A percentile compares a stretch with the other conserved stretches of the same genome.
Conservation (phyloP, 1,140 invertebrate genomes). For the Drosophila malerkotliana region DNA sequence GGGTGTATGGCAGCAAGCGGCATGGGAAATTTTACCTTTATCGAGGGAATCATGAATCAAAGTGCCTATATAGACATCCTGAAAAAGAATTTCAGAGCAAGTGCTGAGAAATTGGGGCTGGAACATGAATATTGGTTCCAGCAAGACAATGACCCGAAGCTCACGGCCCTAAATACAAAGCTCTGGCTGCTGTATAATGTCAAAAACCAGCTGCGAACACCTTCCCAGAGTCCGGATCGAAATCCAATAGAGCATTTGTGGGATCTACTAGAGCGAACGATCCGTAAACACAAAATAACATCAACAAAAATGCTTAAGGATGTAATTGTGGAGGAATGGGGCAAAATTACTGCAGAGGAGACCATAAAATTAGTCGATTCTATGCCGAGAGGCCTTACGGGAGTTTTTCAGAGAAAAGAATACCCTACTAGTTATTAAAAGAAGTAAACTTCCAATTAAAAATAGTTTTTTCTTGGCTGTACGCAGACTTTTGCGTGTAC, state of each 20-base stretch:
- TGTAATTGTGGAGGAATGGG: constrained; percentile 11
- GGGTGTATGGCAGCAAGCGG: too few species aligned
- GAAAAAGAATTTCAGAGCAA: too few species aligned
- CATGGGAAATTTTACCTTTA: too few species aligned
- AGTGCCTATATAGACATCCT: background rate
- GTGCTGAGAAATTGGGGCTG: too few species aligned
- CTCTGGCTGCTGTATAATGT: constrained; percentile 4
- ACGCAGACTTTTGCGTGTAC: too few species aligned
- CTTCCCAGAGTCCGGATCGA: constrained; percentile 74
- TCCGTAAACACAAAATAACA: constrained; percentile 18
- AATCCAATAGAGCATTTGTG: constrained; percentile 59
- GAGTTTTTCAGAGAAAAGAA: constrained; percentile 24
- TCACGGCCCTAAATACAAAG: background rate
- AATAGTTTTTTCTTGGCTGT: background rate
- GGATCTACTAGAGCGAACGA: constrained; percentile 56
- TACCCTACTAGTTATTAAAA: background rate
- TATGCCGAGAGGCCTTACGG: constrained; percentile 15
- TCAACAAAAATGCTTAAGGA: constrained; percentile 18
- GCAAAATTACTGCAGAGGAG: constrained; percentile 22
- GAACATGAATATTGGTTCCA: too few species aligned
- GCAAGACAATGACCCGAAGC: too few species aligned
- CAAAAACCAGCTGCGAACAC: constrained; percentile 47
- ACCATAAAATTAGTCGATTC: background rate
- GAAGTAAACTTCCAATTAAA: background rate
- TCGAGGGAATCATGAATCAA: too few species aligned